Evolutionary conservation across 1,140 invertebrate species (phyloP).

Genomic region (Magallana angulata): DNA sequence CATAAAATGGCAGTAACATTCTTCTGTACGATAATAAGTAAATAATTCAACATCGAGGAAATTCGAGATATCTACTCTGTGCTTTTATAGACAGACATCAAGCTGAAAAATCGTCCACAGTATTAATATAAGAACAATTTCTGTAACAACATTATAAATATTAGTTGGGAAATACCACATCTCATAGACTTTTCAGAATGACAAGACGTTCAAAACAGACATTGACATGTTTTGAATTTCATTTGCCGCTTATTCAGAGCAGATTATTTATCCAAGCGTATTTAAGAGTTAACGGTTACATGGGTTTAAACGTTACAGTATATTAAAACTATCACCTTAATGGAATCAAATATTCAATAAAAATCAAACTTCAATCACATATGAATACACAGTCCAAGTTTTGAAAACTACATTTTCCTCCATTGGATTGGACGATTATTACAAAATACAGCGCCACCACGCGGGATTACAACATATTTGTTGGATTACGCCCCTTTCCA

Average conservation of each 20-base stretch:
- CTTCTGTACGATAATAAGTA: neutral
- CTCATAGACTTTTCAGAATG: neutral
- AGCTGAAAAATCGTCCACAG: too few species aligned
- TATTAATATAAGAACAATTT: too few species aligned
- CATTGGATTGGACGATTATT: conserved; percentile 18
- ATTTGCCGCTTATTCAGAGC: neutral
- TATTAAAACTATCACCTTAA: neutral
- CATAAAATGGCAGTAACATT: too few species aligned
- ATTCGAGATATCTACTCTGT: neutral
- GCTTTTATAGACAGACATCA: too few species aligned
- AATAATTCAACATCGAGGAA: neutral
- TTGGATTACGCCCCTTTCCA: neutral
- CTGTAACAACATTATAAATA: too few species aligned
- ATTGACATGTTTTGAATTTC: conserved; percentile 30
- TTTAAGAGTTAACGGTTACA: neutral
- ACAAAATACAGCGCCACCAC: neutral
- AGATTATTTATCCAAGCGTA: neutral
- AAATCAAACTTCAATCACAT: neutral
- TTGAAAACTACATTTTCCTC: conserved; percentile 28
- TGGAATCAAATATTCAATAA: neutral
- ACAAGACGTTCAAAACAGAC: neutral
- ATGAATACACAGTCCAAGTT: neutral
- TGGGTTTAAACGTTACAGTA: neutral
- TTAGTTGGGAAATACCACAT: too few species aligned
- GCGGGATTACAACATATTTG: neutral